A percentile compares a stretch with the other conserved stretches of the same genome.
Conservation (phyloP, 1,140 invertebrate species). For the Popillia japonica region DNA sequence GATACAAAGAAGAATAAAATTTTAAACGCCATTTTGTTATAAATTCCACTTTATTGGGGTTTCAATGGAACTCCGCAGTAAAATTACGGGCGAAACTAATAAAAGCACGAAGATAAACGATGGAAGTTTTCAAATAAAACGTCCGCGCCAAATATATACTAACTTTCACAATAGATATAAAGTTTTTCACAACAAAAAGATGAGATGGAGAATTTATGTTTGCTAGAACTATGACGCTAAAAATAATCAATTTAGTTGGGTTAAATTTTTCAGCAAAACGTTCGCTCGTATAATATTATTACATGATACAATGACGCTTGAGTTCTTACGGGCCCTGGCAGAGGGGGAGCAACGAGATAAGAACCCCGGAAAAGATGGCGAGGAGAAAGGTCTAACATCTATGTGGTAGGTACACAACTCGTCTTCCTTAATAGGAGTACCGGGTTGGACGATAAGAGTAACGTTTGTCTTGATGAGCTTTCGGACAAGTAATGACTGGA, state of each 20-base stretch:
- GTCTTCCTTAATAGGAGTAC: background rate
- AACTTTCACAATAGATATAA: conserved; percentile 10
- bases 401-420: background rate
- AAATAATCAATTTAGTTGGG: too few relatives aligned
- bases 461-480: conserved; percentile 17
- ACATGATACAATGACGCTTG: background rate
- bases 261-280: too few relatives aligned
- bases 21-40: conserved; percentile 12
- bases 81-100: conserved; percentile 4
- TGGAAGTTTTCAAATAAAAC: conserved; percentile 5
- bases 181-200: background rate
- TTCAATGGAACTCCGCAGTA: background rate
- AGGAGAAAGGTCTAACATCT: background rate
- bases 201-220: background rate
- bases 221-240: too few relatives aligned
- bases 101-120: background rate
- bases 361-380: background rate
- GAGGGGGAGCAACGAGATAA: background rate
- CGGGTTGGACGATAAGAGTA: conserved; percentile 5
- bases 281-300: background rate
- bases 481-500: conserved; percentile 17
- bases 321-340: background rate
- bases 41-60: conserved; percentile 7
- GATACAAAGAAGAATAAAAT: background rate
- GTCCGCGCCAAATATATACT: background rate